Percentiles rank a stretch among this genome's conserved stretches.
Conservation (phyloP, 1,140 invertebrate species). For the Leptonema lineaticorne region DNA sequence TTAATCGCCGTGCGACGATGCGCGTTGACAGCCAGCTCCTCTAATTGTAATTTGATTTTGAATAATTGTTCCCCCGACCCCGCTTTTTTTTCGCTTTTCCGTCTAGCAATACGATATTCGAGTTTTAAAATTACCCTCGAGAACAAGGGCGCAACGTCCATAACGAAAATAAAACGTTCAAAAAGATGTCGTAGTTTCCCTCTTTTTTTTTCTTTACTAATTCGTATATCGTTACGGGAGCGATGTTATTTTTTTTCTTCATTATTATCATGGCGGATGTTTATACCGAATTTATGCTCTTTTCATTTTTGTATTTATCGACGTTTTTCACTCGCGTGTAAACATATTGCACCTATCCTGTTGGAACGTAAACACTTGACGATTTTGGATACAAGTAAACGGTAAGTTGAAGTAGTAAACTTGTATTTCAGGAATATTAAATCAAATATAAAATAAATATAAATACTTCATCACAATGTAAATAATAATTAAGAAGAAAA, state of each 20-base stretch:
- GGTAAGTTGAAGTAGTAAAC: background rate
- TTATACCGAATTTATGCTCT: slow-evolving; percentile 19
- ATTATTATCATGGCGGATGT: slow-evolving; percentile 23
- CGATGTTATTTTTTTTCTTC: too few species aligned
- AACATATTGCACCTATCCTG: slow-evolving; percentile 23
- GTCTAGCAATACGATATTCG: background rate
- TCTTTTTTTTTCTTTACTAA: too few species aligned
- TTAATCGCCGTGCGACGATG: background rate
- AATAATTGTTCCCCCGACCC: slow-evolving; percentile 12
- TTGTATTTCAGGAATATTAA: background rate
- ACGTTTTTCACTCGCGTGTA: slow-evolving; percentile 1
- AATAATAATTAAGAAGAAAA: too few species aligned
- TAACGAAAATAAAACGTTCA: too few species aligned
- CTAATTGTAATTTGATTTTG: slow-evolving; percentile 15
- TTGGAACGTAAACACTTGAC: slow-evolving; percentile 10
- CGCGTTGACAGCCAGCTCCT: background rate
- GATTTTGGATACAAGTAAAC: background rate
- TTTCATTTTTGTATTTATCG: background rate
- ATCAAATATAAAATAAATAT: too few species aligned
- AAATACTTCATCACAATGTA: too few species aligned
- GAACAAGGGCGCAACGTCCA: background rate
- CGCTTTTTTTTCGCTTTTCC: too few species aligned
- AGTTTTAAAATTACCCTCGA: background rate
- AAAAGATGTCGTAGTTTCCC: too few species aligned
- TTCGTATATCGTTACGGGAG: too few species aligned